Evolutionary conservation across 2,797 vertebrate genomes (phyloP), one percentile per base, ranked within the genome.

Genomic region (Xiphorhynchus erythropygius): DNA sequence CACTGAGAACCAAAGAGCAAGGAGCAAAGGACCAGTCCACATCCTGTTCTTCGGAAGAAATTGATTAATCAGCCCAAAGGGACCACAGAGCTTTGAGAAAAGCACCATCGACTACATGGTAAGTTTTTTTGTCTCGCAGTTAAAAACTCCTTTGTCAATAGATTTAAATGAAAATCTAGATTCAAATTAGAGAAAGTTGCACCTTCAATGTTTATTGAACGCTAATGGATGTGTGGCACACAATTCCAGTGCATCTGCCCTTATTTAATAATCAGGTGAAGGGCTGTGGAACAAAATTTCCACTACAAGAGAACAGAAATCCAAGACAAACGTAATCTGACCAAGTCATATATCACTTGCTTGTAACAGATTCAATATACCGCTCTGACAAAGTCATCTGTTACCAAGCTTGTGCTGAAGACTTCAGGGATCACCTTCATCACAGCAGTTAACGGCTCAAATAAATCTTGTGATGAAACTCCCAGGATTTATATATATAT

Each of bases 351-450:
- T 2, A 96, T 97, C 97, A 97, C 71, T 19, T 55, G 55, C 13
- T 11, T 21, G 14, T 47, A 94, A 83, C 77, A 94, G 82, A 93
- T 92, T 74, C 94, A 94, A 89, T 95, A 88, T 41, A 91, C 78
- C 1, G 1, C 53, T 30, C 70, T 52, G 92, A 94, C 86, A 68
- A 55, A 87, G 82, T 90, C 93, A 97, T 96, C 95, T 74, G 78
- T 97, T 96, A 96, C 80, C 68, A 25, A 39, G 75, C 74, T 75
- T 82, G 55, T 63, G 78, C 88, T 90, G 86, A 94, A 94, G 78
- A 93, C 88, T 95, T 57, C 80, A 37, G 56, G 91, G 83, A 93
- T 87, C 90, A 92, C 82, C 71, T 82, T 89, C 84, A 92, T 91
- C 82, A 87, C 59, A 67, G 78, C 78, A 53, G 42, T 64, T 81